phyloP scores from a whole-genome alignment of 1,140 invertebrate genomes.

The Bombus haemorrhoidalis region DNA sequence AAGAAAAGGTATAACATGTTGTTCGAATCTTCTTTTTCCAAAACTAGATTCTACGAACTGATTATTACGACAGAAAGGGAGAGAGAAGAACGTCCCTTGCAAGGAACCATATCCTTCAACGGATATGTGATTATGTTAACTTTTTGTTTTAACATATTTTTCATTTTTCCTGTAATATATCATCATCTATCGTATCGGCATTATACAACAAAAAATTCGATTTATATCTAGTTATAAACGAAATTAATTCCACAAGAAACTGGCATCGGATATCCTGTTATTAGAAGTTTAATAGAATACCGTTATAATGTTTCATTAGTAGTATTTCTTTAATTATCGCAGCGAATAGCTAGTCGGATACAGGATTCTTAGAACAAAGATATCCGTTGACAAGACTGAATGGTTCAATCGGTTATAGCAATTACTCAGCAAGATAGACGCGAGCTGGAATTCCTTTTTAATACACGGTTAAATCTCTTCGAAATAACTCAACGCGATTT shows the following conservation, averaged over 20 bases:
- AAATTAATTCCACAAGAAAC: conserved; percentile 4
- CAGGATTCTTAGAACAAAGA: background rate
- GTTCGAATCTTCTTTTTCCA: background rate
- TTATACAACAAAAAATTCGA: background rate
- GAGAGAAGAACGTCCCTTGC: too few relatives aligned
- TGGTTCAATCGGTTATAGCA: too few relatives aligned
- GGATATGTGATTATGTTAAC: background rate
- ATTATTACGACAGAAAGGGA: background rate
- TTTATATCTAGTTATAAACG: background rate
- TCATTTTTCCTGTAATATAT: background rate
- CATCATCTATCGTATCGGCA: background rate
- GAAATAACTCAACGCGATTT: too few relatives aligned
- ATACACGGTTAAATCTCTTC: too few relatives aligned
- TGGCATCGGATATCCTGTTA: background rate
- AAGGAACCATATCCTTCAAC: background rate
- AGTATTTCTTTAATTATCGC: background rate
- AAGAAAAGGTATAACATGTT: background rate
- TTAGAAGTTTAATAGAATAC: conserved; percentile 7
- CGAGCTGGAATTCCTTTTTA: too few relatives aligned
- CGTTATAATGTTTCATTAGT: background rate
- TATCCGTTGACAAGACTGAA: too few relatives aligned
- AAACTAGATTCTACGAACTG: background rate
- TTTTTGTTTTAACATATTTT: background rate
- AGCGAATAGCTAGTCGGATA: background rate
- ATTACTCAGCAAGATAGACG: too few relatives aligned